These are phyloP conservation scores for Steinernema feltiae DNA, from an alignment of 1,140 invertebrate genomes.

Conservation along the genomic window DNA sequence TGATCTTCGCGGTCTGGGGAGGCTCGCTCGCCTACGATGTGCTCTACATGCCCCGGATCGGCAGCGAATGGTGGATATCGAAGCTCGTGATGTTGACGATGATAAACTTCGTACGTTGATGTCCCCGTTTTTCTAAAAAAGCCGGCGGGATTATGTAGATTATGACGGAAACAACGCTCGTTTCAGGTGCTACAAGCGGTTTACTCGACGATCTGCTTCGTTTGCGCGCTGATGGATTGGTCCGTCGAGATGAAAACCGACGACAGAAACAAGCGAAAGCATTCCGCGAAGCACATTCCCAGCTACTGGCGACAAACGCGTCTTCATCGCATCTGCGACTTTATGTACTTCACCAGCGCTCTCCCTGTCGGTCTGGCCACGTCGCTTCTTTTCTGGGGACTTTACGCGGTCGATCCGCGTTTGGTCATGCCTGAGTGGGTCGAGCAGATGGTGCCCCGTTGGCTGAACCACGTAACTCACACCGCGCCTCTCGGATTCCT, in stretches of 20 bases:
- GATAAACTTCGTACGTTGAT: slow-evolving; percentile 53
- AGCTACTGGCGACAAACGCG: slow-evolving; percentile 46
- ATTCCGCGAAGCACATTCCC: slow-evolving; percentile 33
- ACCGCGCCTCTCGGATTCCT: slow-evolving; percentile 56
- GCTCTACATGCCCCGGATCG: slow-evolving; percentile 58
- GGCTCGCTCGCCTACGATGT: slow-evolving; percentile 46
- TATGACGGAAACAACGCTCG: not conserved
- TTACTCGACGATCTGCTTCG: slow-evolving; percentile 45
- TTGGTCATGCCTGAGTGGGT: slow-evolving; percentile 34
- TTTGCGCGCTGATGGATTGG: slow-evolving; percentile 48
- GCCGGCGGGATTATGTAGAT: not conserved
- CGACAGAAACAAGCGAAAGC: slow-evolving; percentile 28
- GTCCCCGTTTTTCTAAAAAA: not conserved
- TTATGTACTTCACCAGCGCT: slow-evolving; percentile 44
- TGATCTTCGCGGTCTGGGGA: slow-evolving; percentile 34
- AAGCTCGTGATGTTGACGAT: slow-evolving; percentile 55
- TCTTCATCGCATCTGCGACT: slow-evolving; percentile 46
- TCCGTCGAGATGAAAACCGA: slow-evolving; percentile 36
- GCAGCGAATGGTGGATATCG: slow-evolving; percentile 60
- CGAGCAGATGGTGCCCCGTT: slow-evolving; percentile 20
- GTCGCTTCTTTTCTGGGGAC: slow-evolving; percentile 27
- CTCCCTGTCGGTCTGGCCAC: slow-evolving; percentile 46
- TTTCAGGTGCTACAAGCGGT: slow-evolving; percentile 67
- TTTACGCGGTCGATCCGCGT: slow-evolving; percentile 27
- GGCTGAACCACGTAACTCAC: slow-evolving; percentile 44